phyloP scores from a whole-genome alignment of 2,888 invertebrate species.

The Pachymerium ferrugineum region DNA sequence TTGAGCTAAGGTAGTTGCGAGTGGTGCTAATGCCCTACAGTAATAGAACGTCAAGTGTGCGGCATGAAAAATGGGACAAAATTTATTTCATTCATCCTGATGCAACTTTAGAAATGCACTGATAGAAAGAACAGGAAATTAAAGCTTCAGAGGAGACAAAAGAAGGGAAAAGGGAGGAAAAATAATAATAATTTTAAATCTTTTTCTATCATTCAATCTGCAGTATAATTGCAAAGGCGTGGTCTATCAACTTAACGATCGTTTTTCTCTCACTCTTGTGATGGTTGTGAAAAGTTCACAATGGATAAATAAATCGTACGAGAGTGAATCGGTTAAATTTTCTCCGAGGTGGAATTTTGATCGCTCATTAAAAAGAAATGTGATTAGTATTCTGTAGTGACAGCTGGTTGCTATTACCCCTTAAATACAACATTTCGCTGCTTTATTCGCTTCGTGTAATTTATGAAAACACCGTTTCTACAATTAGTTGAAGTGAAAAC shows the following conservation, averaged over 20 bases:
- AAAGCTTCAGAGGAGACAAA: background rate
- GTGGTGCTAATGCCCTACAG: no score
- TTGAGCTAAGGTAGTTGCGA: no score
- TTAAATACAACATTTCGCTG: background rate
- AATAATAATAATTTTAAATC: background rate
- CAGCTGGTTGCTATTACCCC: background rate
- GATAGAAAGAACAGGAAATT: background rate
- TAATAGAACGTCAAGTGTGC: constrained; percentile 2
- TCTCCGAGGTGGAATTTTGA: constrained; percentile 1
- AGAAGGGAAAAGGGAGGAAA: background rate
- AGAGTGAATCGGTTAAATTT: background rate
- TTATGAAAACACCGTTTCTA: no score
- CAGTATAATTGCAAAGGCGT: background rate
- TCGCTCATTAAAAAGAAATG: constrained; percentile 15
- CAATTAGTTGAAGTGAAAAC: no score
- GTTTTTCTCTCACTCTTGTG: background rate
- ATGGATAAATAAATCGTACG: background rate
- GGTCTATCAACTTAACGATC: background rate
- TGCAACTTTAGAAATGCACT: background rate
- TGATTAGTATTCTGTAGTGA: background rate
- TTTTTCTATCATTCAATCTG: background rate
- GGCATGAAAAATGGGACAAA: background rate
- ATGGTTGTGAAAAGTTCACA: background rate
- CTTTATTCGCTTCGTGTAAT: background rate
- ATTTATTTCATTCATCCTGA: background rate